A percentile compares a stretch with the other conserved stretches of the same genome.
phyloP scores from a whole-genome alignment of 2,797 vertebrate genomes.

The Paramormyrops hopkinsi region DNA sequence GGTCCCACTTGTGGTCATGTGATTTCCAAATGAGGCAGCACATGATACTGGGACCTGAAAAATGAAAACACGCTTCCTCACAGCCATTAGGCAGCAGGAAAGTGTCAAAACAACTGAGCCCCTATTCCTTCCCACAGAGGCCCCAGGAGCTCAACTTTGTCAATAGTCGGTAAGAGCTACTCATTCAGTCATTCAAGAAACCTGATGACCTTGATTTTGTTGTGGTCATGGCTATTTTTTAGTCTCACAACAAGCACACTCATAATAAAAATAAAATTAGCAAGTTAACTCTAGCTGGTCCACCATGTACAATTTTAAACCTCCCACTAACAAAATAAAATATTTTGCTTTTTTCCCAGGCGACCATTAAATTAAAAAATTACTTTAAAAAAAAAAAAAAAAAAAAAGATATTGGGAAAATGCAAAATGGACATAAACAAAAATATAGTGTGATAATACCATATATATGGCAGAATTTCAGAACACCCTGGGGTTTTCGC shows the following conservation, averaged over 20 bases:
- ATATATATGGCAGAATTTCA: neutral
- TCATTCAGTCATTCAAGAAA: neutral
- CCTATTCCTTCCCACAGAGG: neutral
- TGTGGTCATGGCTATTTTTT: neutral
- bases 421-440: neutral
- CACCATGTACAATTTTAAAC: neutral
- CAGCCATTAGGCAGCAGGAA: neutral
- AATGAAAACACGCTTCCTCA: neutral
- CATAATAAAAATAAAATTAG: neutral
- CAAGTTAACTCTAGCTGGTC: neutral
- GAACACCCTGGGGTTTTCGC: neutral
- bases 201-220: neutral
- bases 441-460: neutral
- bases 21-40: neutral
- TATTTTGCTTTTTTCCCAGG: neutral
- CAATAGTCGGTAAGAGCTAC: neutral
- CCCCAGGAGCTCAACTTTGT: neutral
- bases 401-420: neutral
- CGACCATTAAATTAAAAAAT: neutral
- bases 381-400: neutral
- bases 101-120: neutral
- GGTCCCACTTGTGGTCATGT: neutral
- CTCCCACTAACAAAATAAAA: neutral
- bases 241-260: neutral
- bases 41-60: neutral